Base-by-base conservation (phyloP, 2,113 vertebrate genomes). In the Glaucidium brasilianum region DNA sequence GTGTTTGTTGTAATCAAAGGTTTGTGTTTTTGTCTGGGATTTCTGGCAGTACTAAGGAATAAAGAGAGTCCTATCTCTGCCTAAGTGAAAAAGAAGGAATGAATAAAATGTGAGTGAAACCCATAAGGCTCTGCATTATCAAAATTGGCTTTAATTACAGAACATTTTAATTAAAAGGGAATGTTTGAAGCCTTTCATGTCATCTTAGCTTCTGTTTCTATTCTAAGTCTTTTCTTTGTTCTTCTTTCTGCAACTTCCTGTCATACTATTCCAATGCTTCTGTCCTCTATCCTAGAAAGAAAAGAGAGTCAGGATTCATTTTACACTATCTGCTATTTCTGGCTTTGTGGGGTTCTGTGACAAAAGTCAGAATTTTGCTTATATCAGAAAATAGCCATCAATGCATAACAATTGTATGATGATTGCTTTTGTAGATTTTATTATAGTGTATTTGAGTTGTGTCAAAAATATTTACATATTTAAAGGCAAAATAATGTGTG, bases 141-240 rank as follows among this genome's bases (percentile, higher is more conserved):
- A 85, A 69, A 92, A 83, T 55, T 73, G 39, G 15, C n/a, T 94
- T 90, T 95, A 96, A 93, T 88, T 92, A 85, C 55, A 63, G 41
- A 83, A 62, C 25, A 77, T 62, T 86, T 85, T 75, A 67, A 37
- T 83, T 92, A 71, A 90, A 94, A 76, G 27, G 41, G 74, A 79
- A 62, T 53, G 27, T 74, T 89, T 60, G 37, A 94, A 94, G 84
- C 43, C 25, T 92, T 96, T 95, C 49, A 72, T 74, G 75, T 91
- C 5, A 1, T 73, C 73, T 84, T 77, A 49, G 32, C 41, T 89
- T 17, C 32, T 86, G 8, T 69, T 68, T 74, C 0, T 0, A 45
- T 52, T 53, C 58, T 52, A 45, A 41, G 30, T 43, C 14, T 87
- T 82, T 71, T 56, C 47, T 88, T 90, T 92, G 49, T 73, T 92